Base-by-base conservation (phyloP, 1,140 invertebrate genomes). In the Seison nebaliae region DNA sequence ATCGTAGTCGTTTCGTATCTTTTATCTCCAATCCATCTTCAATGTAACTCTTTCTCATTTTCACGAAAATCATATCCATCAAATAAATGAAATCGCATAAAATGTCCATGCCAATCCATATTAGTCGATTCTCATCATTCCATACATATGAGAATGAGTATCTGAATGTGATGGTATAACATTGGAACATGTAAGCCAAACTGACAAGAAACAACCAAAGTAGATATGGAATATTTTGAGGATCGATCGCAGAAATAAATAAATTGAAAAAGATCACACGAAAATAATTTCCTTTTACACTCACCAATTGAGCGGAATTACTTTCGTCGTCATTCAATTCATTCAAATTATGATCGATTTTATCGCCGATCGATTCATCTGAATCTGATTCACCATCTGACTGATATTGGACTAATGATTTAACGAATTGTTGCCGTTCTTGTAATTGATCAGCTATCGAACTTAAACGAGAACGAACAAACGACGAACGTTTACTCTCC, bases 101-200 rank as follows among this genome's bases (percentile, higher is more conserved):
- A 51, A 74, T 78, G 52, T 88, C 81, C 4, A 68, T 61, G 4
- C 64, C 51, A 48, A 81, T 62, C 76, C 80, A 88, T 11, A 63
- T 50, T 9, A 36, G 36, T 4, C 48, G 20, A 44, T 53, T 55
- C 1, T 47, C 43, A 1, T 37, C n/a, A 3, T 49, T 52, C 39
- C 54, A 48, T 33, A 55, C 56, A 6, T 32, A 31, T 9, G 43
- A 38, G 26, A 88, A 88, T 0, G 75, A 68, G 4, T 68, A 67
- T 15, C 80, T 60, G 6, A 88, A 55, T 1, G 76, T 73, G 29
- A 88, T 76, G 3, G 70, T 70, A 65, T 73, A 77, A 16, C 71
- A 71, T 50, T 91, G 88, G 59, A 86, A 91, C 24, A 77, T 58
- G 49, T 76, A 80, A 37, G 70, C 67, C 22, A 73, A 48, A 0